phyloP scores from a whole-genome alignment of 2,113 vertebrate species.

The Cebus imitator region DNA sequence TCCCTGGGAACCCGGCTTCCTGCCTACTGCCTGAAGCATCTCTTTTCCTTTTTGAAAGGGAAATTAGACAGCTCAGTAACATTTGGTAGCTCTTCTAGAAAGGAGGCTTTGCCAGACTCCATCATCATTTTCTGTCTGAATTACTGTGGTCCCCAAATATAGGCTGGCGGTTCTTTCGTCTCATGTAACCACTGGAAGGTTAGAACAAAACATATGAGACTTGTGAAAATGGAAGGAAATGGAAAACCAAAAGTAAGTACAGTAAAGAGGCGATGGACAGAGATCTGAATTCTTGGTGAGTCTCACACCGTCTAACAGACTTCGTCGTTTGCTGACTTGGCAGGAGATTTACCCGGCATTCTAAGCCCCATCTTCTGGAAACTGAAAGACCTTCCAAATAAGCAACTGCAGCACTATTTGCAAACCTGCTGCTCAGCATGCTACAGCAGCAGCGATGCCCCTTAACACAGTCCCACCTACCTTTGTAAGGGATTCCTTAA shows the following conservation, averaged over 20 bases:
- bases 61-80: neutral
- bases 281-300: neutral
- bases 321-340: neutral
- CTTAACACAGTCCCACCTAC: neutral
- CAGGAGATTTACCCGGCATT: neutral
- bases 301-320: neutral
- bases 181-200: neutral
- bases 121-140: conserved; percentile 16
- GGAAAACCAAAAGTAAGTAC: conserved; percentile 8
- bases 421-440: neutral
- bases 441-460: neutral
- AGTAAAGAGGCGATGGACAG: neutral
- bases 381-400: conserved; percentile 3
- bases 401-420: neutral
- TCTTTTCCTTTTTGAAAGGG: neutral
- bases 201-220: neutral
- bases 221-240: neutral
- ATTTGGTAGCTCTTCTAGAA: neutral
- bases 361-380: neutral
- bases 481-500: neutral
- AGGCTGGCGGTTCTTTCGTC: neutral
- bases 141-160: neutral
- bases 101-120: neutral
- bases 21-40: neutral
- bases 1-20: neutral